Conservation (phyloP, 1,140 invertebrate genomes). For the Sipha flava region DNA sequence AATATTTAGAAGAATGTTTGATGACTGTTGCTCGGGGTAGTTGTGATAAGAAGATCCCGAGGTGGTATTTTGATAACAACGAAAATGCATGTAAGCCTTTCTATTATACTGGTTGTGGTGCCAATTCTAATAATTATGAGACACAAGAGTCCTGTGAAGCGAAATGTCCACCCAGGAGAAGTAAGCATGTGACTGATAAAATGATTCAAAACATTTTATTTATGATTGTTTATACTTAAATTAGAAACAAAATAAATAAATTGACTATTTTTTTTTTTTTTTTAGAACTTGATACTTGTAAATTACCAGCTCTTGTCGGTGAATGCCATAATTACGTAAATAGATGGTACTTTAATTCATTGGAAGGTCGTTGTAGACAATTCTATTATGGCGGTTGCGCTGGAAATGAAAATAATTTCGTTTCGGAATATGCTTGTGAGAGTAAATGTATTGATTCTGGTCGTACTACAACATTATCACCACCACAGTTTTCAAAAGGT, state of each 20-base stretch:
- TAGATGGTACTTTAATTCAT: slow-evolving; percentile 77
- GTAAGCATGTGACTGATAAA: slow-evolving; percentile 50
- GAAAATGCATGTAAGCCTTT: slow-evolving; percentile 88
- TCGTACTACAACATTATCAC: neutral
- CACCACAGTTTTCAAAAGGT: slow-evolving; percentile 7
- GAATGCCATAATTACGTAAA: slow-evolving; percentile 68
- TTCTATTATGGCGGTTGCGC: slow-evolving; percentile 77
- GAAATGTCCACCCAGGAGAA: slow-evolving; percentile 67
- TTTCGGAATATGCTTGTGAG: slow-evolving; percentile 56
- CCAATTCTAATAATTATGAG: slow-evolving; percentile 81
- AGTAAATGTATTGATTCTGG: slow-evolving; percentile 50
- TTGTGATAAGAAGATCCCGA: slow-evolving; percentile 65
- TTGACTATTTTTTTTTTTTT: neutral
- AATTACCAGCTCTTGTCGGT: slow-evolving; percentile 63
- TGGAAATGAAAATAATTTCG: slow-evolving; percentile 73
- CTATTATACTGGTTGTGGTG: slow-evolving; percentile 86
- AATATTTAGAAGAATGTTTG: slow-evolving; percentile 59
- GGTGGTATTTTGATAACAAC: slow-evolving; percentile 77
- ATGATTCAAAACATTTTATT: neutral
- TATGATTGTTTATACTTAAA: too few relatives aligned
- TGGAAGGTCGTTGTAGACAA: slow-evolving; percentile 56
- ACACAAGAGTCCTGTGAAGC: slow-evolving; percentile 66
- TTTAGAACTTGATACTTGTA: slow-evolving; percentile 62
- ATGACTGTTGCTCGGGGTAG: slow-evolving; percentile 67
- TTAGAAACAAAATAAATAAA: neutral